Base-by-base conservation (phyloP, 2,113 vertebrate genomes). In the Vanacampus margaritifer region DNA sequence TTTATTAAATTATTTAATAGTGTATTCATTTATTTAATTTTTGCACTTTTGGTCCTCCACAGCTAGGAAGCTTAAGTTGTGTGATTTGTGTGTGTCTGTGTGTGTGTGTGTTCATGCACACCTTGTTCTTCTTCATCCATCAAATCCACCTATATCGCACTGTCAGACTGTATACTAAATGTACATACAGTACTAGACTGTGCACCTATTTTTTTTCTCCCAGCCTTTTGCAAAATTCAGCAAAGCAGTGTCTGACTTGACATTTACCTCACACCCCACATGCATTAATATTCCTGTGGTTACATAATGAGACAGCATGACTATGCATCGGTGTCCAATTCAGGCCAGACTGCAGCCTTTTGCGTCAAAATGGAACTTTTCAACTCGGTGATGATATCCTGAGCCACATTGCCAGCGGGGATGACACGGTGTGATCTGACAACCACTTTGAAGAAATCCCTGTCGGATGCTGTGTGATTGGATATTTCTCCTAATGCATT, bases 401-500 rank as follows among this genome's bases (percentile, higher is more conserved):
- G 36, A 54, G 61, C 61, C 28, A 36, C 28, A 35, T 32, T 41
- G 17, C 74, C 36, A 24, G 41, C 21, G 50, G 53, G 60, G 69
- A 68, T n/a, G 10, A 53, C 57, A 56, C 13, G 3, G 60, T 51
- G 60, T 45, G 7, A 72, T 37, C 19, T 53, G 16, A 51, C 57
- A 62, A 65, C 8, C 23, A 23, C 54, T 56, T 32, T 51, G 69
- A 60, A 53, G n/a, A 69, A 28, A 16, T 50, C 66, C 64, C 43
- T 57, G 41, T 54, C 35, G 35, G 63, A 28, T 65, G 24, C 59
- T 24, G 14, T 6, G 5, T 36, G 39, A 73, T 68, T 66, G 19
- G 37, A 24, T 39, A 24, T 73, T 68, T 69, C 36, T 69, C 24
- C 32, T 69, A 72, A 69, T 62, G 67, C 64, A 69, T 71, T 67